These are phyloP conservation scores for Pedicia rivosa DNA, from an alignment of 2,888 invertebrate genomes.

Conservation along the genomic window DNA sequence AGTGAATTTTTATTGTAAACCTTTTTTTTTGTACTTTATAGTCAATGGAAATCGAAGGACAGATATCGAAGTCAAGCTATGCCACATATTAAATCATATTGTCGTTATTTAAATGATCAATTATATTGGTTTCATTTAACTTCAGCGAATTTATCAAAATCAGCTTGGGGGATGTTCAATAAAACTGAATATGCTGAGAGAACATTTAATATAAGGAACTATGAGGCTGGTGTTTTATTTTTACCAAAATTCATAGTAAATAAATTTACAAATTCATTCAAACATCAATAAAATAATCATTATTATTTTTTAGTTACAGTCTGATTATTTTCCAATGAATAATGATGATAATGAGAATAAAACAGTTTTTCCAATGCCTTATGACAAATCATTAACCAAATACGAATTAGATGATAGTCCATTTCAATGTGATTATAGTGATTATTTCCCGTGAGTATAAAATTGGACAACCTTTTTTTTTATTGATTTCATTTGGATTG, in stretches of 20 bases:
- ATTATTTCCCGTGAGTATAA: no score
- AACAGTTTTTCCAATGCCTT: constrained; percentile 52
- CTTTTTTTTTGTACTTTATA: no score
- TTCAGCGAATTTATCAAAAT: constrained; percentile 91
- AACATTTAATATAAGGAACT: constrained; percentile 58
- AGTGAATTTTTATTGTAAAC: neutral
- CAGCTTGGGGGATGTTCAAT: constrained; percentile 79
- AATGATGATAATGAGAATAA: no score
- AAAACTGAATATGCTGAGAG: constrained; percentile 39
- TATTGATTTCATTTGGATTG: no score
- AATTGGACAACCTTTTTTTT: no score
- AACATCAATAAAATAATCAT: no score
- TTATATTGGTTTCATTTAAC: constrained; percentile 69
- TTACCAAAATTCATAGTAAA: constrained; percentile 69
- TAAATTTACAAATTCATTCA: no score
- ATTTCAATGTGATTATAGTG: constrained; percentile 31
- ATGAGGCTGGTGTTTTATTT: constrained; percentile 83
- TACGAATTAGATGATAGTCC: constrained; percentile 54
- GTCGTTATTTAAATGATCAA: constrained; percentile 52
- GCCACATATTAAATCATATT: constrained; percentile 92
- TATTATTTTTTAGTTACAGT: no score
- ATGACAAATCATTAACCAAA: constrained; percentile 62
- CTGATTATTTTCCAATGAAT: constrained; percentile 42
- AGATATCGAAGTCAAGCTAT: constrained; percentile 62
- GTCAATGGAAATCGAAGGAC: constrained; percentile 68